Percentiles rank a stretch among this genome's conserved stretches.
phyloP scores from a whole-genome alignment of 2,888 invertebrate species.

The Acrocyrtus sp. region DNA sequence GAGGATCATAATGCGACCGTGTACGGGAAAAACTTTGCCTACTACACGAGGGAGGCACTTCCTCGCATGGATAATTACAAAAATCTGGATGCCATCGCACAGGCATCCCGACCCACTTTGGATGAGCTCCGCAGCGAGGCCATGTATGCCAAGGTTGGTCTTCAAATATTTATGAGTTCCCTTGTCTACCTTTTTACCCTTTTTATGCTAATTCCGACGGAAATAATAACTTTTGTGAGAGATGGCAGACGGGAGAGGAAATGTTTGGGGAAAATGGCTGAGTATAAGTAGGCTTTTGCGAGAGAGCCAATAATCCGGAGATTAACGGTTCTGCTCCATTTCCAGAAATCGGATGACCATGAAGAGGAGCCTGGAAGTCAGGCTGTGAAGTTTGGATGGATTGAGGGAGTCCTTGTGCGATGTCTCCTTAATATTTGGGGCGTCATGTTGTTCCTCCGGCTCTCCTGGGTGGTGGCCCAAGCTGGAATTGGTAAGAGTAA shows the following conservation, averaged over 20 bases:
- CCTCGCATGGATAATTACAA: conserved; percentile 63
- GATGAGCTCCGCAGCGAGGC: conserved; percentile 63
- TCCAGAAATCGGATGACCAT: conserved; percentile 53
- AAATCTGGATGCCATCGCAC: conserved; percentile 51
- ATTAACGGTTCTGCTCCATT: too few relatives aligned
- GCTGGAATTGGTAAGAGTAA: conserved; percentile 66
- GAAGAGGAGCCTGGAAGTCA: conserved; percentile 51
- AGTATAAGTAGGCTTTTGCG: too few relatives aligned
- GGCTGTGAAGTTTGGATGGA: conserved; percentile 63
- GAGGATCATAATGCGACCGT: conserved; percentile 52
- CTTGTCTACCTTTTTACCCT: too few relatives aligned
- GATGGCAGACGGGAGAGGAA: too few relatives aligned
- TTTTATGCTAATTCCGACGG: too few relatives aligned
- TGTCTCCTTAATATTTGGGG: conserved; percentile 70
- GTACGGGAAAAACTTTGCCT: conserved; percentile 63
- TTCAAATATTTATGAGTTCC: too few relatives aligned
- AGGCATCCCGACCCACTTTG: conserved; percentile 58
- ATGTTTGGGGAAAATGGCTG: too few relatives aligned
- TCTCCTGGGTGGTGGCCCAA: conserved; percentile 73
- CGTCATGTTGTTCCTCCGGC: conserved; percentile 72
- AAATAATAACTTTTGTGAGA: too few relatives aligned
- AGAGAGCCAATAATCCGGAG: too few relatives aligned
- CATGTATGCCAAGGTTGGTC: conserved; percentile 63
- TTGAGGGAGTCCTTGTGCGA: conserved; percentile 62
- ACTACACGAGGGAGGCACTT: conserved; percentile 63